Evolutionary conservation across 2,113 vertebrate species (phyloP).

Genomic region (Saguinus midas): DNA sequence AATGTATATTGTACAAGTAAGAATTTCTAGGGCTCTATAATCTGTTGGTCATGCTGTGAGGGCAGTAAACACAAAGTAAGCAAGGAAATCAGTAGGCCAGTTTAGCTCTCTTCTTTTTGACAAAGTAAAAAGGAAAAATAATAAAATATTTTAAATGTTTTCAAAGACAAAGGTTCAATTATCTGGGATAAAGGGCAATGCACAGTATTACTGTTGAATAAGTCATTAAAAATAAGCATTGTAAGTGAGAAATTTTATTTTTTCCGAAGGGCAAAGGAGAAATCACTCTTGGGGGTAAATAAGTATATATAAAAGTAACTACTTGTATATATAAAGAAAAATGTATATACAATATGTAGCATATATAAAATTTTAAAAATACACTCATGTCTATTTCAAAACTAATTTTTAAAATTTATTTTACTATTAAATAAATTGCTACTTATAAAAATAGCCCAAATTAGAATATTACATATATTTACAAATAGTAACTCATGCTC

Average conservation of each 20-base stretch:
- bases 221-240: background rate
- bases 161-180: background rate
- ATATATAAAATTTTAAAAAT: background rate
- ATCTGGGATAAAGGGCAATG: background rate
- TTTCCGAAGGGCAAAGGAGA: background rate
- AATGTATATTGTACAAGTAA: background rate
- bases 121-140: background rate
- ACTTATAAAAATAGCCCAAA: slow-evolving; percentile 21
- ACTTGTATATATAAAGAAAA: background rate
- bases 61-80: background rate
- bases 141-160: background rate
- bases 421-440: background rate
- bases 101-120: background rate
- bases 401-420: background rate
- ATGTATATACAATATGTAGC: background rate
- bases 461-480: background rate
- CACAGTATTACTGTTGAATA: background rate
- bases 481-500: slow-evolving; percentile 6
- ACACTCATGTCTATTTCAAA: background rate
- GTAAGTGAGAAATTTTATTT: background rate
- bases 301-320: background rate
- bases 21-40: background rate
- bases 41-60: background rate
- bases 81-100: background rate
- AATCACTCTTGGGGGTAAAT: background rate